Evolutionary conservation across 1,140 invertebrate genomes (phyloP), one percentile per base, ranked within the genome.

Genomic region (Diprion similis): DNA sequence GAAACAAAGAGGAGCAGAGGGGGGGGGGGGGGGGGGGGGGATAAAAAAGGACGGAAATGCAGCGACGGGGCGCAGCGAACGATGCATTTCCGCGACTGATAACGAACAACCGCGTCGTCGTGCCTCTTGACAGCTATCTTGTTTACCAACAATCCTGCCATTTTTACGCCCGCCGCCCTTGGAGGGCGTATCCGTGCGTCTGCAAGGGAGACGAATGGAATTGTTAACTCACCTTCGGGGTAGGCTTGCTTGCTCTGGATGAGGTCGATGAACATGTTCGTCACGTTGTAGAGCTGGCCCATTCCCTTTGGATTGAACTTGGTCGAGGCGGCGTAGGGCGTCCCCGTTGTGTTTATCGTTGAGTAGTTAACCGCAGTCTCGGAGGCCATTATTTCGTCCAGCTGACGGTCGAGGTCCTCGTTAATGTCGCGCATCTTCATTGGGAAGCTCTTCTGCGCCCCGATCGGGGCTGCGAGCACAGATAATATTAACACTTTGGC

Each of bases 251-350:
- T 88, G 66, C 84, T 81, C 73, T 89, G 86, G 0, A 90, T 75
- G 24, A 91, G 76, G 83, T 92, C 89, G 80, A 93, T 90, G 84
- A 93, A 90, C 77, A 88, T 81, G 76, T 90, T 90, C 46, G 91
- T 92, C 46, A 91, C 88, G 80, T 92, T 91, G 88, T 93, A 93
- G 17, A 93, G 88, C 78, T 91, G 90, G 51, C 90, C 90, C 92
- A 93, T 93, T 64, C 92, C 92, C 78, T 89, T 89, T 76, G 92
- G 89, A 78, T 92, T 89, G 84, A 92, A 92, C 73, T 89, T 88
- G 24, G 90, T 88, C 67, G 84, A 87, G 13, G 92, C 89, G 72
- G 88, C 83, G 84, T 93, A 93, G n/a, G 88, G 81, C 74, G 84
- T 65, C 59, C 79, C 82, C 59, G 83, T 86, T 72, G 81, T 84